Percentiles rank a stretch among this genome's conserved stretches.
Conservation (phyloP, 1,140 invertebrate species). For the Temnothorax nylanderi region DNA sequence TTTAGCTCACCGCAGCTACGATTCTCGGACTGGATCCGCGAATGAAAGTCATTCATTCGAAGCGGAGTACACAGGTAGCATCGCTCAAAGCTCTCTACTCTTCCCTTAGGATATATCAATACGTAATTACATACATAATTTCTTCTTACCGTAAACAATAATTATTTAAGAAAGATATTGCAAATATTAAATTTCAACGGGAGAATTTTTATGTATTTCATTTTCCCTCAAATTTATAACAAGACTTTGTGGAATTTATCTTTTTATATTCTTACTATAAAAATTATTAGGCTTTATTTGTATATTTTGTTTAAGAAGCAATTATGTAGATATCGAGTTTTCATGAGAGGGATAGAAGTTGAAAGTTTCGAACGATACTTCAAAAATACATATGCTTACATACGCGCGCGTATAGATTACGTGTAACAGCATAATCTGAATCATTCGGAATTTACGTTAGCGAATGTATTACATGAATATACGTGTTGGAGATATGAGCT, state of each 20-base stretch:
- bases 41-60: conserved; percentile 40
- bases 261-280: not conserved
- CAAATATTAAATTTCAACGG: not conserved
- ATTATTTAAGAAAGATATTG: not conserved
- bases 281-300: not conserved
- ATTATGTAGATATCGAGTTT: not conserved
- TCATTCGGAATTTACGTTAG: conserved; percentile 70
- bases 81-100: conserved; percentile 25
- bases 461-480: conserved; percentile 63
- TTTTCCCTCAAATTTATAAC: not conserved
- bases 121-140: not conserved
- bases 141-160: not conserved
- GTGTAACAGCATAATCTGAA: conserved; percentile 36
- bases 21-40: conserved; percentile 33
- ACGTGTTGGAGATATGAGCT: conserved; percentile 62
- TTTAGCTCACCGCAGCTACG: conserved; percentile 26
- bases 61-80: not conserved
- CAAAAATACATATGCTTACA: conserved; percentile 23
- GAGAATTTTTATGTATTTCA: not conserved
- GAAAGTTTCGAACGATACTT: conserved; percentile 32
- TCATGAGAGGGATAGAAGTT: not conserved
- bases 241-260: not conserved
- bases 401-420: conserved; percentile 5
- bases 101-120: not conserved
- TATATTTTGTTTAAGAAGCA: not conserved